A percentile compares a stretch with the other conserved stretches of the same genome.
Conservation (phyloP, 1,140 invertebrate genomes). For the Nephila pilipes region DNA sequence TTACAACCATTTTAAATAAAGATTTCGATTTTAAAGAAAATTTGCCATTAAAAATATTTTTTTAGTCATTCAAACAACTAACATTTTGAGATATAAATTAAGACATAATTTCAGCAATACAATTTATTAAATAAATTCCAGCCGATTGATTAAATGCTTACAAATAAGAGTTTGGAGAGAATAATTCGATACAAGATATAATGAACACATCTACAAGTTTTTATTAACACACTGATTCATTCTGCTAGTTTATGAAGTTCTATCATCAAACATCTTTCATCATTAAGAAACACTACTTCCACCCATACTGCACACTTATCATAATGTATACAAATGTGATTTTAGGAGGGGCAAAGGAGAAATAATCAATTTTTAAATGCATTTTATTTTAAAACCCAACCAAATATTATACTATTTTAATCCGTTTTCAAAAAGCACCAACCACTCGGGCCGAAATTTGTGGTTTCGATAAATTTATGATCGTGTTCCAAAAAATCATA, state of each 20-base stretch:
- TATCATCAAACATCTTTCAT: neutral
- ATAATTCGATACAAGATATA: neutral
- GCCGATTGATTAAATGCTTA: neutral
- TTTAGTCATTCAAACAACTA: neutral
- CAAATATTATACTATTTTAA: neutral
- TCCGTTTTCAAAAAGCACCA: neutral
- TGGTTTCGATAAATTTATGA: neutral
- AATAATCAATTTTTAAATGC: neutral
- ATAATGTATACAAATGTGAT: neutral
- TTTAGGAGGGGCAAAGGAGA: neutral
- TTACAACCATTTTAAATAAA: neutral
- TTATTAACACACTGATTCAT: neutral
- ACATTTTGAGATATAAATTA: neutral
- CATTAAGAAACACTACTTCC: neutral
- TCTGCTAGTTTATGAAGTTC: neutral
- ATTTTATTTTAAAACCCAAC: neutral
- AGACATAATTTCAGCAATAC: neutral
- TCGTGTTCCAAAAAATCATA: neutral
- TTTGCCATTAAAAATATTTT: neutral
- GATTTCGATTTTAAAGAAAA: neutral
- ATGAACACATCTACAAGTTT: neutral
- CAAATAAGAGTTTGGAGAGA: neutral
- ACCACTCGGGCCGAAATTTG: neutral
- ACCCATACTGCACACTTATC: neutral
- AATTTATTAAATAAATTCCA: neutral